A percentile compares a stretch with the other conserved stretches of the same genome.
These are phyloP conservation scores for Siphamia tubifer DNA, from an alignment of 2,113 vertebrate genomes.

Conservation along the genomic window DNA sequence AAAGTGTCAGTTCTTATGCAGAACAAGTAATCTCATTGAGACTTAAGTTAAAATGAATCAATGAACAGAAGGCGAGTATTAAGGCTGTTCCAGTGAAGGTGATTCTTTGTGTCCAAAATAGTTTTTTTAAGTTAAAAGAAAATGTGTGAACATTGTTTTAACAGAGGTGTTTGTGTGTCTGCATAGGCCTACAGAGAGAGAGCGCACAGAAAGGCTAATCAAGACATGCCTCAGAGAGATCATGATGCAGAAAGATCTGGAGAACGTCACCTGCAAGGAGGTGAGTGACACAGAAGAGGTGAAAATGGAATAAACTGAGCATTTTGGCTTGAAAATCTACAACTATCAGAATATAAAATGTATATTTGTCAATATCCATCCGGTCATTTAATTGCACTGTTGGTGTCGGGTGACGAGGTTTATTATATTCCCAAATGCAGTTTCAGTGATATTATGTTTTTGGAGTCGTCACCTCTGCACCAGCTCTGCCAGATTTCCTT, in stretches of 20 bases:
- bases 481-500: too few species aligned
- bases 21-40: slow-evolving; percentile 49
- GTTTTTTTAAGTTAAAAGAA: neutral
- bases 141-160: neutral
- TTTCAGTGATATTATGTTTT: too few species aligned
- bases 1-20: slow-evolving; percentile 48
- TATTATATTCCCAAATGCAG: too few species aligned
- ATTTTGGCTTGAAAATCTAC: neutral
- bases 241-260: slow-evolving; percentile 99
- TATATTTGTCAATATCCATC: too few species aligned
- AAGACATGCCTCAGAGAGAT: slow-evolving; percentile 94
- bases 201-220: slow-evolving; percentile 93
- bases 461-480: too few species aligned
- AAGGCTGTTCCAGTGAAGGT: slow-evolving; percentile 6
- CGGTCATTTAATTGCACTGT: too few species aligned
- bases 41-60: slow-evolving; percentile 8
- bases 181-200: slow-evolving; percentile 93
- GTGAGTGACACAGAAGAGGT: slow-evolving; percentile 79
- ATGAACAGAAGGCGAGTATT: slow-evolving; percentile 7
- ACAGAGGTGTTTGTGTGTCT: slow-evolving; percentile 20
- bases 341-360: too few species aligned
- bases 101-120: neutral
- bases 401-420: too few species aligned
- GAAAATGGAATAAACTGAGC: neutral
- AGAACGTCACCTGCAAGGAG: slow-evolving; percentile 98